Percentiles rank a stretch among this genome's conserved stretches.
Evolutionary conservation across 2,888 invertebrate species (phyloP).

Genomic region (Andrena dorsata): DNA sequence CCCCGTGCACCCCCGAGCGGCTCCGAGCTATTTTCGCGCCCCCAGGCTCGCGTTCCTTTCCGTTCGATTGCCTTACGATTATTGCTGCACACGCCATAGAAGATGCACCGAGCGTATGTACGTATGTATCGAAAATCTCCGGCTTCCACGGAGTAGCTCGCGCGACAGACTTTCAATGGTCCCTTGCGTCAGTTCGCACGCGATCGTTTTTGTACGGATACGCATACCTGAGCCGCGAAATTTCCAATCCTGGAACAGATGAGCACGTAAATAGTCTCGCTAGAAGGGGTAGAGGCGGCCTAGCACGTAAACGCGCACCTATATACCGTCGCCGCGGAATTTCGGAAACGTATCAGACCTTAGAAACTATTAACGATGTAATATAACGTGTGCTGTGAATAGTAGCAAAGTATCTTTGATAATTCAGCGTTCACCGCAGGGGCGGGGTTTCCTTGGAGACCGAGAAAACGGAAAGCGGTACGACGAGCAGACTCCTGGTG

Average conservation of each 20-base stretch:
- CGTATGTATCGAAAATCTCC: neutral
- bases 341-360: conserved; percentile 25
- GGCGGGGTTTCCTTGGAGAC: conserved; percentile 95
- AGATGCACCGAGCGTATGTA: conserved; percentile 21
- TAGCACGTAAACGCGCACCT: neutral
- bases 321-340: neutral
- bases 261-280: neutral
- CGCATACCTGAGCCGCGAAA: neutral
- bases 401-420: conserved; percentile 81
- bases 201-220: neutral
- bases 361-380: conserved; percentile 58
- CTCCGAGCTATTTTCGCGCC: neutral
- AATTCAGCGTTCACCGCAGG: conserved; percentile 87
- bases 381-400: conserved; percentile 57
- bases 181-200: neutral
- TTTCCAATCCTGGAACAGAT: neutral
- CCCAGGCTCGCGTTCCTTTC: neutral
- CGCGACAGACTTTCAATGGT: neutral
- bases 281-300: neutral
- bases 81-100: conserved; percentile 17
- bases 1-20: neutral
- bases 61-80: conserved; percentile 56
- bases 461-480: conserved; percentile 93
- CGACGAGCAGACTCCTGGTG: conserved; percentile 93
- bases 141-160: neutral